Evolutionary conservation across 2,888 invertebrate species (phyloP).

Genomic region (Litoditis marina): DNA sequence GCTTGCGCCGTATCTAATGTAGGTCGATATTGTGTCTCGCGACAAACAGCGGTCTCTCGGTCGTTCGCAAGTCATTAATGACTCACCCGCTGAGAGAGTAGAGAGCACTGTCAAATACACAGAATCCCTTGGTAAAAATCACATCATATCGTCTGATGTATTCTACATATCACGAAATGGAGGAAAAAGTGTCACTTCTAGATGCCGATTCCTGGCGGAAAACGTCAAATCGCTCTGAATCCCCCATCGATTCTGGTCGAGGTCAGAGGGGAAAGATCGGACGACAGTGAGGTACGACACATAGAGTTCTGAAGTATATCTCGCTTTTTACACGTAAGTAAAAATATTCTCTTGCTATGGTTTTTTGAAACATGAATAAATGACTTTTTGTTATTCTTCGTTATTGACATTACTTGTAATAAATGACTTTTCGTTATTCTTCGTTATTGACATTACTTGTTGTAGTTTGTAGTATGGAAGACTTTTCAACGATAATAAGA

Average conservation of each 20-base stretch:
- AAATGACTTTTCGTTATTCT: neutral
- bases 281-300: constrained; percentile 42
- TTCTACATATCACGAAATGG: neutral
- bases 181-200: constrained; percentile 11
- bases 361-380: neutral
- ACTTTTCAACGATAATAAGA: neutral
- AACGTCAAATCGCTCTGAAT: constrained; percentile 32
- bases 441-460: neutral
- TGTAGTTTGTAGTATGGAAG: no score
- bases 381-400: neutral
- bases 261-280: constrained; percentile 45
- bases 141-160: neutral
- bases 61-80: no score
- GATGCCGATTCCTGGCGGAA: constrained; percentile 47
- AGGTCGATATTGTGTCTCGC: no score
- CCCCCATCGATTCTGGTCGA: constrained; percentile 54
- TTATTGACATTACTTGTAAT: neutral
- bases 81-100: no score
- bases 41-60: no score
- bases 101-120: no score
- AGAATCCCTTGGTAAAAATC: no score
- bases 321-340: no score
- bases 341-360: no score
- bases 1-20: no score
- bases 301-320: no score